Percentiles rank a stretch among this genome's conserved stretches.
These are phyloP conservation scores for Nasua narica DNA, from an alignment of 2,797 vertebrate species.

Conservation along the genomic window DNA sequence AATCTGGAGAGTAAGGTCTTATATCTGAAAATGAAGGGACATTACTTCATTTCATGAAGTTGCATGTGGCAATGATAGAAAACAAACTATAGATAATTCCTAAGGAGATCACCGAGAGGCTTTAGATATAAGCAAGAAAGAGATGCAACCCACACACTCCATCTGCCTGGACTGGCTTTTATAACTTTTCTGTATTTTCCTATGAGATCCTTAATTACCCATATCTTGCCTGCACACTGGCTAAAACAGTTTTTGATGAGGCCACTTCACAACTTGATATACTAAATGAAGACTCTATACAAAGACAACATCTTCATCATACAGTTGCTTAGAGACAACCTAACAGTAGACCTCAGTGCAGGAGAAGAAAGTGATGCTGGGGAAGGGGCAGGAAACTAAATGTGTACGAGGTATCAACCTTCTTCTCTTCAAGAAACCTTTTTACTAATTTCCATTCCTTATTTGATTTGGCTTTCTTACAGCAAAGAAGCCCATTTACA, in stretches of 20 bases:
- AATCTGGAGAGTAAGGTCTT: background rate
- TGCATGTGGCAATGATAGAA: background rate
- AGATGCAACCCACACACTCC: background rate
- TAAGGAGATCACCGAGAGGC: background rate
- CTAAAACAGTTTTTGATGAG: background rate
- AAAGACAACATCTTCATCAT: background rate
- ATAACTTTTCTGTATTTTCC: background rate
- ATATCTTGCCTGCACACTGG: background rate
- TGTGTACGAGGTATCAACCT: background rate
- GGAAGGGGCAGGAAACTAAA: background rate
- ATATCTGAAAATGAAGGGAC: background rate
- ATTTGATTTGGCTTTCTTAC: constrained; percentile 92
- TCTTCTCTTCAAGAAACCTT: constrained; percentile 72
- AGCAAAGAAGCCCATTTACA: constrained; percentile 90
- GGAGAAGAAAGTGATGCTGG: background rate
- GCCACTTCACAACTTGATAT: background rate
- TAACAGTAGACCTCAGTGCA: background rate
- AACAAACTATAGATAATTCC: background rate
- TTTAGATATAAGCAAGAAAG: background rate
- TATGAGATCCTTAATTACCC: background rate
- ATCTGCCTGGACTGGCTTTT: background rate
- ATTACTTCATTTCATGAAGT: background rate
- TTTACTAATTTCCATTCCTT: constrained; percentile 97
- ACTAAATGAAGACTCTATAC: background rate
- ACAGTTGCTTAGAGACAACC: background rate